Evolutionary conservation across 2,113 vertebrate genomes (phyloP).

Genomic region (Dunckerocampus dactyliophorus): DNA sequence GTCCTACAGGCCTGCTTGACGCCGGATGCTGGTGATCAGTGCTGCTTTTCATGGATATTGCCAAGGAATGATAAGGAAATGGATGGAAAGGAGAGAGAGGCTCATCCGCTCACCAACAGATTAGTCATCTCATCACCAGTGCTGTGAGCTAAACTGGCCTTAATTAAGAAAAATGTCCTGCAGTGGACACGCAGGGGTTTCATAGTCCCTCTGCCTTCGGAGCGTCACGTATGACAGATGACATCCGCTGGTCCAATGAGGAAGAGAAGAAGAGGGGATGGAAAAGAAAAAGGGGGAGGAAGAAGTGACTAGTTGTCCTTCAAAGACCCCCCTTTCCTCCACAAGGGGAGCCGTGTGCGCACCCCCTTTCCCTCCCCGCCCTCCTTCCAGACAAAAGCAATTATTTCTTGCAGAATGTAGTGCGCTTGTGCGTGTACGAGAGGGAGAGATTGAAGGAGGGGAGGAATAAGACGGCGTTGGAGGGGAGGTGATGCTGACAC

Average conservation of each 20-base stretch:
- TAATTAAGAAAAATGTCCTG: constrained; percentile 69
- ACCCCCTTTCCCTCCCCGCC: constrained; percentile 70
- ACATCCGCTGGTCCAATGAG: constrained; percentile 71
- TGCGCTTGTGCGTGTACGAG: constrained; percentile 78
- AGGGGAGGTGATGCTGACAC: constrained; percentile 51
- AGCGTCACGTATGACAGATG: constrained; percentile 75
- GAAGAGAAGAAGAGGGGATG: constrained; percentile 22
- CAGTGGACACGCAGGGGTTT: constrained; percentile 58
- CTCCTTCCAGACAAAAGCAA: constrained; percentile 84
- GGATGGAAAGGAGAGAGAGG: neutral
- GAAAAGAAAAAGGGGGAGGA: constrained; percentile 3
- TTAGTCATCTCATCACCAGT: constrained; percentile 39
- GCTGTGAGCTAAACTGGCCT: constrained; percentile 42
- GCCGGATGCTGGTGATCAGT: constrained; percentile 32
- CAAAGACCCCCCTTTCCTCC: constrained; percentile 74
- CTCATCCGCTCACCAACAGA: constrained; percentile 30
- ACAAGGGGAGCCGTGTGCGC: constrained; percentile 69
- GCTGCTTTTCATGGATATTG: constrained; percentile 32
- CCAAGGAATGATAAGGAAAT: neutral
- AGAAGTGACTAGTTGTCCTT: constrained; percentile 79
- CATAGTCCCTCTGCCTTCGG: constrained; percentile 66
- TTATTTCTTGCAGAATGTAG: constrained; percentile 84
- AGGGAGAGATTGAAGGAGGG: constrained; percentile 71
- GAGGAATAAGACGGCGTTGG: constrained; percentile 76
- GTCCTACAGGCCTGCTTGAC: constrained; percentile 41